phyloP scores from a whole-genome alignment of 2,113 vertebrate genomes.

The Cynoglossus semilaevis region DNA sequence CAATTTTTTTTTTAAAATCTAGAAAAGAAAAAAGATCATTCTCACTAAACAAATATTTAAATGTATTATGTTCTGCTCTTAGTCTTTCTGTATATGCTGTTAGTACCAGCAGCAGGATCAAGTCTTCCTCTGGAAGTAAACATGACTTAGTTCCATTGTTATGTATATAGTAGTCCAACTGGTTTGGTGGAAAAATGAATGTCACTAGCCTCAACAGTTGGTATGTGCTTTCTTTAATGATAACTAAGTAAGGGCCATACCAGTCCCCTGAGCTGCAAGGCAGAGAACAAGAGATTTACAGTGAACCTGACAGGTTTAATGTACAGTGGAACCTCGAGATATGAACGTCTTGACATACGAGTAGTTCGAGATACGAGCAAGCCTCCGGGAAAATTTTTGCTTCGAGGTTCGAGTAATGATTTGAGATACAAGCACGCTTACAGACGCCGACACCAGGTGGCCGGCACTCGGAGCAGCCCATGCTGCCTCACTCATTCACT shows the following conservation, averaged over 20 bases:
- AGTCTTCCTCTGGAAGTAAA: neutral
- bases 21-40: no score
- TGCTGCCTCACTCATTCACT: no score
- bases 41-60: no score
- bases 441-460: no score
- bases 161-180: conserved; percentile 7
- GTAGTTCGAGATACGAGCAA: no score
- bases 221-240: neutral
- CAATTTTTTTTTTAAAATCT: no score
- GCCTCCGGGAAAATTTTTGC: no score
- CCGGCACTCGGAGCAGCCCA: no score
- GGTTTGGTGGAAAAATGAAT: neutral
- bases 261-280: conserved; percentile 20
- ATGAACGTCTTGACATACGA: neutral
- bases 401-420: no score
- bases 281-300: conserved; percentile 4
- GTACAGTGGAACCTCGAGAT: conserved; percentile 8
- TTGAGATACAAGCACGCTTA: no score
- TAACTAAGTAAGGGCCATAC: neutral
- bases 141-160: conserved; percentile 4
- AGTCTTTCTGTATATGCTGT: neutral
- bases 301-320: conserved; percentile 10
- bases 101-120: conserved; percentile 4
- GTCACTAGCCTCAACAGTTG: conserved; percentile 1
- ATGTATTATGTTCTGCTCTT: no score